These are phyloP conservation scores for Nothoprocta perdicaria DNA, from an alignment of 2,113 vertebrate genomes.

Conservation along the genomic window DNA sequence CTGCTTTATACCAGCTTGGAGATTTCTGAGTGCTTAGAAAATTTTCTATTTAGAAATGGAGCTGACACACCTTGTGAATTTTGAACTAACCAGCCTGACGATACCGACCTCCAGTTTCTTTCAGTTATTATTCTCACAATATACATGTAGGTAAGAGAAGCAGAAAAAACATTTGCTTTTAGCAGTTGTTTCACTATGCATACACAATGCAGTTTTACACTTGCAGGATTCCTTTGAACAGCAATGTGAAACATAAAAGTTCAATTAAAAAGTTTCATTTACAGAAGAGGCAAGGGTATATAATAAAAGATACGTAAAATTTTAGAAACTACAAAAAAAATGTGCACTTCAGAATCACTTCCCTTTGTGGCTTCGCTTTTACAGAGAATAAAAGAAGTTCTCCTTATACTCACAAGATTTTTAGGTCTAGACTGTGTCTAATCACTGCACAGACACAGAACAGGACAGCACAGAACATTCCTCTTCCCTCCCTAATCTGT, in stretches of 20 bases:
- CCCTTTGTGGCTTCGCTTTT: background rate
- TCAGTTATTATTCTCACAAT: background rate
- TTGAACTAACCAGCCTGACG: background rate
- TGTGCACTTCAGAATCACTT: background rate
- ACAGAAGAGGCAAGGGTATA: background rate
- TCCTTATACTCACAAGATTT: background rate
- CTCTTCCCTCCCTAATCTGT: background rate
- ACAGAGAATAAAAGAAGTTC: background rate
- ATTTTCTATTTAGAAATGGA: background rate
- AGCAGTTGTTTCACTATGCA: background rate
- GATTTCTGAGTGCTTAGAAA: background rate
- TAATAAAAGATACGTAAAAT: background rate
- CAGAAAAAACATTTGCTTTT: background rate
- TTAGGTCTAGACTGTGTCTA: background rate
- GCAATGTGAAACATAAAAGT: background rate
- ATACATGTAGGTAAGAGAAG: background rate
- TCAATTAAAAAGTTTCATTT: background rate
- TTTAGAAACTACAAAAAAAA: background rate
- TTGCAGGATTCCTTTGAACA: background rate
- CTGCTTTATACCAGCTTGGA: rapidly evolving
- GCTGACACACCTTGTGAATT: background rate
- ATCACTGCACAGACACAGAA: background rate
- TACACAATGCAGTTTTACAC: background rate
- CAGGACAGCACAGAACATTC: background rate
- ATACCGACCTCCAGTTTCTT: background rate